Evolutionary conservation across 2,888 invertebrate species (phyloP), one percentile per base, ranked within the genome.

Genomic region (Thalpophila matura): DNA sequence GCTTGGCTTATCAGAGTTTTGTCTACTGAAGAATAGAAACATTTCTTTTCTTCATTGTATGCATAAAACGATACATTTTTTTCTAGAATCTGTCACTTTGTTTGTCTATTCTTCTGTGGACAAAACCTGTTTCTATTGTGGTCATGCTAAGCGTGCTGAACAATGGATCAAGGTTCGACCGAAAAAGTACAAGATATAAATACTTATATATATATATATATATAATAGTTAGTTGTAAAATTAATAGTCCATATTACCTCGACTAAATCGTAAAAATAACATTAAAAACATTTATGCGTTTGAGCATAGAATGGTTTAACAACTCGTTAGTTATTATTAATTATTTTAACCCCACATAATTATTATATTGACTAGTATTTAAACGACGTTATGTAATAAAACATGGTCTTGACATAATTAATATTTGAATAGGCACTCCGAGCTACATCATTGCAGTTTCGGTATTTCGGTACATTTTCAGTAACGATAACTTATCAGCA

Each of bases 261-360:
- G 1, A 40, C 2, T 4, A 7, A 22, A 57, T 27, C 42, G 20
- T 43, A 57, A 57, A 58, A 56, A 43, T 35, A 7, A 9, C 26
- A 31, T 37, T 14, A 5, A 54, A 40, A 18, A 0, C 3, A 1
- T 9, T 49, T 29, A 38, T 20, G 31, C 14, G 5, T 40, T 40
- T 40, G 18, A 24, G 10, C 40, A 7, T 14, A 7, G n/a, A 35
- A 7, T n/a, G 12, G 22, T 10, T 55, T 50, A 35, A 50, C n/a
- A 35, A 5, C 10, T 12, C 24, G 24, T 1, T 35, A 20, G 1
- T 35, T 27, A 20, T 1, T 26, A 18, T 9, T 14, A 4, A 16
- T 37, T 29, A 38, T 27, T 35, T 20, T 1, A 29, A 29, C 16
- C 3, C 16, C 1, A n/a, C 29, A 31, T 26, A 14, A 33, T 26